These are phyloP conservation scores for Holcopasites calliopsidis DNA, from an alignment of 1,140 invertebrate species.

Conservation along the genomic window DNA sequence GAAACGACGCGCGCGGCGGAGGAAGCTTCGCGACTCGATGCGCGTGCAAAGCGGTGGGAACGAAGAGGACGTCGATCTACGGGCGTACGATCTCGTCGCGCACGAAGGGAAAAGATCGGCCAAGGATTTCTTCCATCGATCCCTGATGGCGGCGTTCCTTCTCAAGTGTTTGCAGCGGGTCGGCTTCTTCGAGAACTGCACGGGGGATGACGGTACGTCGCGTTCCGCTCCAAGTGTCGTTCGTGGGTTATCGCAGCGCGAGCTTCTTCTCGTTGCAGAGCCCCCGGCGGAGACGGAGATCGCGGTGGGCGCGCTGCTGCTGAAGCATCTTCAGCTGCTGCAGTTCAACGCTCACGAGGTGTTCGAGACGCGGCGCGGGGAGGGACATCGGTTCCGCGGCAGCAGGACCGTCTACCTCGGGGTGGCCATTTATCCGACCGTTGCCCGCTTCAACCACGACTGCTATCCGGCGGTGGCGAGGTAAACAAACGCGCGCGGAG, in stretches of 20 bases:
- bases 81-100: slow-evolving; percentile 85
- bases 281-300: slow-evolving; percentile 73
- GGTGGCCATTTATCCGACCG: slow-evolving; percentile 89
- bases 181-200: slow-evolving; percentile 80
- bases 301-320: slow-evolving; percentile 83
- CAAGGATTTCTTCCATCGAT: slow-evolving; percentile 88
- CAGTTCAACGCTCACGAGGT: slow-evolving; percentile 96
- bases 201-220: slow-evolving; percentile 48
- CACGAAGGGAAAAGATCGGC: slow-evolving; percentile 83
- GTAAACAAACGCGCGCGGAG: slow-evolving; percentile 72
- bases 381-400: slow-evolving; percentile 80
- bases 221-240: too few species aligned
- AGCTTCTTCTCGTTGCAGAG: slow-evolving; percentile 39
- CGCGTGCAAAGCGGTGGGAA: slow-evolving; percentile 20
- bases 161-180: slow-evolving; percentile 85
- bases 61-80: slow-evolving; percentile 62
- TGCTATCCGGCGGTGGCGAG: slow-evolving; percentile 90
- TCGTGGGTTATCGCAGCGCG: too few species aligned
- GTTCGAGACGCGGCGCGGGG: slow-evolving; percentile 84
- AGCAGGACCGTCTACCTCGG: slow-evolving; percentile 84
- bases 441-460: slow-evolving; percentile 93
- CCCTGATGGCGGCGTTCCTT: slow-evolving; percentile 89
- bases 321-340: slow-evolving; percentile 88
- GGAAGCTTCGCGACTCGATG: slow-evolving; percentile 64
- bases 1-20: slow-evolving; percentile 61